Base-by-base conservation (phyloP, 2,113 vertebrate species). In the Megaleporinus macrocephalus region DNA sequence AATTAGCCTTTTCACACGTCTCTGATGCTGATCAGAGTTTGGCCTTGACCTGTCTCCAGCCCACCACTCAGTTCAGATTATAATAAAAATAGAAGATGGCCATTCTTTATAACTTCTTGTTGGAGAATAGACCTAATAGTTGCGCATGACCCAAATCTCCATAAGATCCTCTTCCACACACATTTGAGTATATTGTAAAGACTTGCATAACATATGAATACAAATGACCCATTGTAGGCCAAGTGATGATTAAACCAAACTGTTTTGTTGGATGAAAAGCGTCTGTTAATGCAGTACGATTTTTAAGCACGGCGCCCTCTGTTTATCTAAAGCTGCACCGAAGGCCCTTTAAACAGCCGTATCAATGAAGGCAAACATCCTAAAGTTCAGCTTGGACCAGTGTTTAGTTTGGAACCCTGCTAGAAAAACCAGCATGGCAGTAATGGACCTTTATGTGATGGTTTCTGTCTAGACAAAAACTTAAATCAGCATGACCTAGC, bases 281-380 rank as follows among this genome's bases (percentile, higher is more conserved):
- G 55, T 74, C 30, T 57, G 69, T 74, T 85, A 68, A 83, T 83
- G 76, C 81, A 66, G 65, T 26, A 59, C 72, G 78, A 79, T 83
- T 74, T 83, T 81, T 61, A 79, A 79, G 81, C 78, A 85, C 81
- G 77, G 62, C 65, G 57, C 78, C 53, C 75, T 49, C 71, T 87
- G 81, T 83, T 78, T 83, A 73, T 78, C 81, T 72, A 81, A 70
- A 84, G 74, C 82, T 84, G 66, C 62, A 55, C 84, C 44, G 27
- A 75, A 76, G 55, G 69, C 77, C 61, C 69, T 81, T 86, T 72
- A 83, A 82, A 78, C 76, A 73, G 59, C 69, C 79, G 51, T 84
- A 86, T 80, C 82, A 86, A 77, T 72, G 73, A 85, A 81, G 73
- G 68, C 77, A 85, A 84, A 86, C 74, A 86, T 80, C 78, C 82